These are phyloP conservation scores for Tichodroma muraria DNA, from an alignment of 2,113 vertebrate species.

Conservation along the genomic window DNA sequence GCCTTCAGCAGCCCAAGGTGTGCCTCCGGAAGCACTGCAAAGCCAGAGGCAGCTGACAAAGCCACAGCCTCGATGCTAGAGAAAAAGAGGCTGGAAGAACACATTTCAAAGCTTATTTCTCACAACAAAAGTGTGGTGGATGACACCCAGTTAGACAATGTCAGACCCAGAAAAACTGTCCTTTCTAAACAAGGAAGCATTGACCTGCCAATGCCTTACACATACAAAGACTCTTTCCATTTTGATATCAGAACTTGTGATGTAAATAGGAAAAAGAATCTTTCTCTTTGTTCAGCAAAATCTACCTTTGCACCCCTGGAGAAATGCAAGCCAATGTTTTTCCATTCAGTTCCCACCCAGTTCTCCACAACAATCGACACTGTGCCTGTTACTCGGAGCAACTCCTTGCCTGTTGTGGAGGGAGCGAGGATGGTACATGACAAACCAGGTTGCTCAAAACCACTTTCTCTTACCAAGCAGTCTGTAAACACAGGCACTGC, in stretches of 20 bases:
- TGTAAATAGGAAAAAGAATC: constrained; percentile 64
- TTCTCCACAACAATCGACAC: constrained; percentile 73
- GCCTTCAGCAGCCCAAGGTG: constrained; percentile 20
- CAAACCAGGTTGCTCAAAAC: background rate
- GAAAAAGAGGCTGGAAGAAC: constrained; percentile 84
- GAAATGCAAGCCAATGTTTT: constrained; percentile 69
- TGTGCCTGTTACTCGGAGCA: constrained; percentile 84
- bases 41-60: constrained; percentile 3
- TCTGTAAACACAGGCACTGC: constrained; percentile 32
- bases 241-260: constrained; percentile 83
- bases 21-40: background rate
- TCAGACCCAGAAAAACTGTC: constrained; percentile 88
- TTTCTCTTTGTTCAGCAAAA: constrained; percentile 52
- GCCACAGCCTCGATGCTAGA: constrained; percentile 61
- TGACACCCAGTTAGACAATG: constrained; percentile 84
- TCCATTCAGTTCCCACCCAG: constrained; percentile 86
- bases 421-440: constrained; percentile 59
- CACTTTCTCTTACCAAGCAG: background rate
- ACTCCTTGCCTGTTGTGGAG: constrained; percentile 83
- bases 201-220: constrained; percentile 93
- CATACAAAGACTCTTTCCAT: constrained; percentile 95
- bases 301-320: constrained; percentile 62
- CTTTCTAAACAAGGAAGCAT: constrained; percentile 94
- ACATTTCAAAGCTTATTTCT: constrained; percentile 89
- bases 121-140: constrained; percentile 90